Evolutionary conservation across 2,797 vertebrate species (phyloP), one percentile per base, ranked within the genome.

Genomic region (Anguilla obscura): DNA sequence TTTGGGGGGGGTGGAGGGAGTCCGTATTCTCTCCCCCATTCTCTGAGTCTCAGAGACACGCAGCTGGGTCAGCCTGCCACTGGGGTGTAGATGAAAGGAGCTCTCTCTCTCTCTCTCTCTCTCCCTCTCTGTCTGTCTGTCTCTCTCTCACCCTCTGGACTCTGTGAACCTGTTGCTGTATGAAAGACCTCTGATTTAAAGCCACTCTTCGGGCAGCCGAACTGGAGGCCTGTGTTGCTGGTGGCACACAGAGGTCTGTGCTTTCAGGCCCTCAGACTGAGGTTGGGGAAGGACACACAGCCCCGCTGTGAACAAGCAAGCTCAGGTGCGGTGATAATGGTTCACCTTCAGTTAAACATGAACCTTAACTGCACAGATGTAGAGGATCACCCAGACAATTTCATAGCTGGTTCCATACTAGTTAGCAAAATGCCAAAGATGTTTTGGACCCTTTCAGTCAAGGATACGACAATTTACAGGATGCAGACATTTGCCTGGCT

Each of bases 221-320:
- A 93, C 93, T 90, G 91, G 92, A 27, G 87, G 92, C 93, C 94
- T 95, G 93, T 95, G 93, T 88, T 84, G 7, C 66, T 86, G 36
- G 87, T 92, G 93, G 93, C 95, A 94, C 94, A 94, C 92, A 87
- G 92, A 94, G 92, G 93, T 91, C 92, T 86, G 92, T 86, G 86
- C 88, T 92, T 89, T 86, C 85, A 87, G 54, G 88, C 56, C 58
- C 88, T 63, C 69, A 89, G 88, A 89, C 91, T 89, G 88, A 90
- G 86, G 74, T 45, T 91, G 89, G 66, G 84, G 88, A 90, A 90
- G 89, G 45, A 86, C 88, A 89, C 56, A 88, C 88, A 88, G 60
- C 85, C 80, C 86, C 88, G 93, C 90, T 93, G 91, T 92, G 84
- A 56, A 83, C 87, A 33, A 60, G 85, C 87, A 84, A 69, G 89